A percentile compares a stretch with the other conserved stretches of the same genome.
Evolutionary conservation across 2,888 invertebrate species (phyloP).

Genomic region (Kryphioiulus occultus): DNA sequence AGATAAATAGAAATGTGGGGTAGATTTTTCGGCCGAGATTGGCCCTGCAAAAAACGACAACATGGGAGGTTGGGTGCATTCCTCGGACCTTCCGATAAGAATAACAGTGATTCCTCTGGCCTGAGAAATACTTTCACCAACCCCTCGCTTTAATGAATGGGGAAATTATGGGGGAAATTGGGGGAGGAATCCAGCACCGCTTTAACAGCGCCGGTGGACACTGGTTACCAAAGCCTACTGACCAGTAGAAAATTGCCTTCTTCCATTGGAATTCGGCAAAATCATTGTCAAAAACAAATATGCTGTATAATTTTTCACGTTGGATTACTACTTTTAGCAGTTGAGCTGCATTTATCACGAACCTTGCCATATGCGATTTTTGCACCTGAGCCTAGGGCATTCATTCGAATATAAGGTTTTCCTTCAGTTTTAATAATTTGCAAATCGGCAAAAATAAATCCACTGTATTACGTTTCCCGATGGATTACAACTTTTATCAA

Average conservation of each 20-base stretch:
- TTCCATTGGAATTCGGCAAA: neutral
- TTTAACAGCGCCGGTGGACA: neutral
- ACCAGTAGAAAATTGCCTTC: neutral
- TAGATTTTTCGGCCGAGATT: constrained; percentile 32
- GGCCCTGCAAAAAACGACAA: constrained; percentile 13
- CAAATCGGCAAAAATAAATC: neutral
- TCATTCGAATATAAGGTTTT: too few relatives aligned
- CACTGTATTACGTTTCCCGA: neutral
- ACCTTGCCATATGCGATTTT: neutral
- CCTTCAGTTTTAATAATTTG: too few relatives aligned
- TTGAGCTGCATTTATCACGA: neutral
- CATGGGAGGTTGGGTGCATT: constrained; percentile 40
- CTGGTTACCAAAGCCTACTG: neutral
- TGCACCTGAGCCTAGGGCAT: neutral
- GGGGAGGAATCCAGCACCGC: constrained; percentile 10
- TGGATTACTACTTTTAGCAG: neutral
- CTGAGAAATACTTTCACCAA: constrained; percentile 18
- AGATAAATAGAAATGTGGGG: constrained; percentile 39
- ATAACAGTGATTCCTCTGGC: constrained; percentile 38
- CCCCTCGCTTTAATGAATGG: constrained; percentile 38
- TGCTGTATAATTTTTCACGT: neutral
- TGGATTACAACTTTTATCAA: too few relatives aligned
- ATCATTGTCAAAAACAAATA: neutral
- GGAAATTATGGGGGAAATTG: constrained; percentile 30
- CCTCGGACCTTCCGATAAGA: constrained; percentile 10